These are phyloP conservation scores for Chamaea fasciata DNA, from an alignment of 2,113 vertebrate genomes.

Conservation along the genomic window DNA sequence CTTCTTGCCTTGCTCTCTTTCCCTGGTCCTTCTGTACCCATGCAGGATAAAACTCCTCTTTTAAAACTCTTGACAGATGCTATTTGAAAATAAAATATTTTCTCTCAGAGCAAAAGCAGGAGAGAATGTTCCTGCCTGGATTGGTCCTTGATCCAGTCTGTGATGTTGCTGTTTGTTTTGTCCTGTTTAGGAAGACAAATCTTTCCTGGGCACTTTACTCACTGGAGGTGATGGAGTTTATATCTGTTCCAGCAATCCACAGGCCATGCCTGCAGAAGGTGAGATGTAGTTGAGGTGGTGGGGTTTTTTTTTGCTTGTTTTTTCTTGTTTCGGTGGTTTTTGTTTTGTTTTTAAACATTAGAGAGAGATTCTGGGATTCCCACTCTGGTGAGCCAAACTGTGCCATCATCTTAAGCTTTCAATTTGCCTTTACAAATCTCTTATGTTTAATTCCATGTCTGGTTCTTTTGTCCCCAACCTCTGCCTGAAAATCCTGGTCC, in stretches of 20 bases:
- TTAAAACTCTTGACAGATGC: neutral
- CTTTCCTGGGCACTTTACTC: slow-evolving; percentile 82
- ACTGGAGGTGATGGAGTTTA: slow-evolving; percentile 80
- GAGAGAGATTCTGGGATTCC: neutral
- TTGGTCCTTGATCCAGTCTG: neutral
- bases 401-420: neutral
- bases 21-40: neutral
- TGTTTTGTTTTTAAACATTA: neutral
- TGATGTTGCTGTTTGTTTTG: neutral
- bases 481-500: neutral
- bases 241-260: slow-evolving; percentile 76
- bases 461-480: neutral
- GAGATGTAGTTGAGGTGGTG: neutral
- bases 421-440: neutral
- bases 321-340: neutral
- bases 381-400: neutral
- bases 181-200: slow-evolving; percentile 72
- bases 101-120: neutral
- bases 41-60: neutral
- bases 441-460: neutral
- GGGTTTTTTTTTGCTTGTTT: neutral
- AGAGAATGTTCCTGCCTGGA: neutral
- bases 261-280: slow-evolving; percentile 88
- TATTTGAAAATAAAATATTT: neutral
- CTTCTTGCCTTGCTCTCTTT: neutral